A percentile compares a stretch with the other conserved stretches of the same genome.
These are phyloP conservation scores for Orussus abietinus DNA, from an alignment of 1,140 invertebrate genomes.

Conservation along the genomic window DNA sequence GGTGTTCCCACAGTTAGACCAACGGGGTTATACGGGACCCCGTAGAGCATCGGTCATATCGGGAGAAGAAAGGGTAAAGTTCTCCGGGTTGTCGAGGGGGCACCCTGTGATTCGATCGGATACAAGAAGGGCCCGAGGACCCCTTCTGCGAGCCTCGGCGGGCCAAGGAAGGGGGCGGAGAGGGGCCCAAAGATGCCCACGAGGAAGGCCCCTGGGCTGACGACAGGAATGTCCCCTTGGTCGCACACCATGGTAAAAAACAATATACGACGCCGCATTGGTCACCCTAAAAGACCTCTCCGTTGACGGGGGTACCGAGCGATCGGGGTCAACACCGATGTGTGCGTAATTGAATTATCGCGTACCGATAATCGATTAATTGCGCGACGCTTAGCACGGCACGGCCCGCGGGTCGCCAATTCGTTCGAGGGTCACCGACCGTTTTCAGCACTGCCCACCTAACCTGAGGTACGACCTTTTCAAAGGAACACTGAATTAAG, in stretches of 20 bases:
- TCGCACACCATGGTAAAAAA: slow-evolving; percentile 14
- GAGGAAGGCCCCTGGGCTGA: slow-evolving; percentile 15
- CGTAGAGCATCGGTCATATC: slow-evolving; percentile 24
- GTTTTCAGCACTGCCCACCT: too few species aligned
- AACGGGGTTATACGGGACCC: slow-evolving; percentile 21
- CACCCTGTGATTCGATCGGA: slow-evolving; percentile 27
- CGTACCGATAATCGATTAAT: not conserved
- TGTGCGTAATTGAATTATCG: slow-evolving; percentile 1
- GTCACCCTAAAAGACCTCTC: too few species aligned
- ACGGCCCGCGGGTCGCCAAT: too few species aligned
- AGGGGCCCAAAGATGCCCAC: slow-evolving; percentile 8
- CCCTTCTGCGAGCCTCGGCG: slow-evolving; percentile 25
- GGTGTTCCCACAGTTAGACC: slow-evolving; percentile 8
- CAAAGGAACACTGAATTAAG: too few species aligned
- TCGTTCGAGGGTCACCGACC: too few species aligned
- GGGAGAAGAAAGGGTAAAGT: slow-evolving; percentile 5
- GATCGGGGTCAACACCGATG: not conserved
- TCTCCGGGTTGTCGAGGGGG: slow-evolving; percentile 17
- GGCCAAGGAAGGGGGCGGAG: slow-evolving; percentile 11
- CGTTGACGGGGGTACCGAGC: slow-evolving; percentile 1
- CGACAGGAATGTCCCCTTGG: slow-evolving; percentile 26
- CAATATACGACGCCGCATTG: not conserved
- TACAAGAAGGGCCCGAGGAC: slow-evolving; percentile 23
- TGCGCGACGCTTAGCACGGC: not conserved
- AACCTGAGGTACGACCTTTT: too few species aligned